Base-by-base conservation (phyloP, 1,140 invertebrate species). In the Drosophila parabipectinata region DNA sequence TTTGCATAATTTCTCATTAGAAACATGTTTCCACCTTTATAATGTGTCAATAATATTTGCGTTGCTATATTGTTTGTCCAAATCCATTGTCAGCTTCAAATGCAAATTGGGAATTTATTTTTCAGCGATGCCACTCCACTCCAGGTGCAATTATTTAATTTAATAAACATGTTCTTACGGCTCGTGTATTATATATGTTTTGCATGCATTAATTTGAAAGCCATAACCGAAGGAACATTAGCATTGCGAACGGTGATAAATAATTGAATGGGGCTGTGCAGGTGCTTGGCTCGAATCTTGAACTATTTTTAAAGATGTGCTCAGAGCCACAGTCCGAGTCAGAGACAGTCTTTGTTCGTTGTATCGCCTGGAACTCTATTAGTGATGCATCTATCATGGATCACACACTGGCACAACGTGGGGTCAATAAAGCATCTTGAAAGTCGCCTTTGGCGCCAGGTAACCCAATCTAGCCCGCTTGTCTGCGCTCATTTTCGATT, bases 291-390 rank as follows among this genome's bases (percentile, higher is more conserved):
- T 32, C 82, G 82, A 75, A 77, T 34, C 53, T 32, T 87, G 82
- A 75, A 83, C 83, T 88, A 88, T 88, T 88, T 88, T 88, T 88
- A 88, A 88, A 88, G 83, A 87, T 87, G 83, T 88, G 79, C 83
- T 87, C 84, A 87, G 66, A 39, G 9, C 10, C 7, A 34, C 8
- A 32, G 41, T n/a, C 41, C 18, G 21, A 14, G 30, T 58, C 51
- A 18, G 24, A 32, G 39, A 5, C 39, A 26, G 66, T 39, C 66
- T 68, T 67, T 68, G 66, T 67, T 41, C 14, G 15, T 18, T 44
- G 8, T 32, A 9, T 48, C 9, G 28, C 24, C 30, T 28, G 37
- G 30, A 73, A 57, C 55, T 76, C 79, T 73, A 69, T 83, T 83
- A 83, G 81, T 75, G 74, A 74, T 83, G 79, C 74, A 79, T 74